Conservation (phyloP, 2,888 invertebrate species). For the Brenthis daphne region DNA sequence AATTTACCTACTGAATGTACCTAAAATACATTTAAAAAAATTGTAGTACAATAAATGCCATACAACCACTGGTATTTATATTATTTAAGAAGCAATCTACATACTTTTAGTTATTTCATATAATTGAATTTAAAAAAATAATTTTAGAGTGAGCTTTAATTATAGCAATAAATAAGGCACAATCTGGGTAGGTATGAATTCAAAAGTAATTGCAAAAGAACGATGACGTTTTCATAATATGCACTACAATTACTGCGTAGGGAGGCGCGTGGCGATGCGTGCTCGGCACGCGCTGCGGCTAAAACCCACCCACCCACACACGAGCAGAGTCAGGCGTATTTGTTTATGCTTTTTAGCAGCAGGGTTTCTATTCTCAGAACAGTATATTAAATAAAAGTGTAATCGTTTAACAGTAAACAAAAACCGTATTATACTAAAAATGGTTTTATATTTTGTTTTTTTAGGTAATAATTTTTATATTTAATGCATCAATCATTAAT, state of each 20-base stretch:
- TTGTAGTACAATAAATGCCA: no score
- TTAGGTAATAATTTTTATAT: no score
- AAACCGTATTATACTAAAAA: not conserved
- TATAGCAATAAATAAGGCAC: not conserved
- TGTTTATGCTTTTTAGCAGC: conserved; percentile 53
- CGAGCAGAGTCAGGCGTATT: conserved; percentile 21
- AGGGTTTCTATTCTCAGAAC: conserved; percentile 50
- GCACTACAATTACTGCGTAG: conserved; percentile 60
- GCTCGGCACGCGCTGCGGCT: conserved; percentile 50
- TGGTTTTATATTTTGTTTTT: no score
- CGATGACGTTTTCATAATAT: conserved; percentile 47
- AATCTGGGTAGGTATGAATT: conserved; percentile 11
- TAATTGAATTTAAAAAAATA: not conserved
- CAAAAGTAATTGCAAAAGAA: conserved; percentile 24
- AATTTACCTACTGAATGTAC: no score
- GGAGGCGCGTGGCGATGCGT: conserved; percentile 54
- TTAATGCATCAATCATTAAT: no score
- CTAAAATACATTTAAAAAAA: no score
- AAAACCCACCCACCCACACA: conserved; percentile 11
- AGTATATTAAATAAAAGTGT: not conserved
- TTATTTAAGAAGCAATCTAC: no score
- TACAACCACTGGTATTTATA: no score
- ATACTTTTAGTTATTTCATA: no score
- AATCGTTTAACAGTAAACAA: not conserved
- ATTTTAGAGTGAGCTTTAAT: not conserved